Percentiles rank a stretch among this genome's conserved stretches.
phyloP scores from a whole-genome alignment of 2,888 invertebrate genomes.

The Anthophora plumipes region DNA sequence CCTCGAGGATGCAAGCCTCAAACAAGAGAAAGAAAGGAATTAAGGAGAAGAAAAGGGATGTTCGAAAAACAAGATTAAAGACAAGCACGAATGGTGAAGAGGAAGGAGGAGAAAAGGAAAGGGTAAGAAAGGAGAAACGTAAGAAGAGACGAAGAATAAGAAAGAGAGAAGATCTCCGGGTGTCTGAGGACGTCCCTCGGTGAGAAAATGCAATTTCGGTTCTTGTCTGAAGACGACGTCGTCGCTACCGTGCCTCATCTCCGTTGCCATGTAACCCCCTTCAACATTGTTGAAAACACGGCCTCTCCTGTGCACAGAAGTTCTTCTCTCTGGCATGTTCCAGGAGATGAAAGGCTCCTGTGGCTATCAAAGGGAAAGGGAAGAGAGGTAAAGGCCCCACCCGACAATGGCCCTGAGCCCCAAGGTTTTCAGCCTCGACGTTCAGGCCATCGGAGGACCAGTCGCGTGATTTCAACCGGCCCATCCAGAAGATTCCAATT shows the following conservation, averaged over 20 bases:
- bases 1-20: slow-evolving; percentile 16
- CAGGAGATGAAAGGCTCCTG: slow-evolving; percentile 68
- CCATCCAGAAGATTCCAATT: slow-evolving; percentile 23
- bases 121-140: slow-evolving; percentile 27
- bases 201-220: slow-evolving; percentile 64
- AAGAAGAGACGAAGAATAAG: slow-evolving; percentile 25
- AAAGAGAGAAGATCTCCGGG: slow-evolving; percentile 30
- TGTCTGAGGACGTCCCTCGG: slow-evolving; percentile 51
- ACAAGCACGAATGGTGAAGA: not conserved
- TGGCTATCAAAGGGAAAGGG: slow-evolving; percentile 69
- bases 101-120: not conserved
- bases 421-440: slow-evolving; percentile 63
- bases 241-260: slow-evolving; percentile 54
- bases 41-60: slow-evolving; percentile 5
- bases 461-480: slow-evolving; percentile 42
- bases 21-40: slow-evolving; percentile 20
- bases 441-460: slow-evolving; percentile 46
- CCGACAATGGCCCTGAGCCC: slow-evolving; percentile 68
- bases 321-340: slow-evolving; percentile 52
- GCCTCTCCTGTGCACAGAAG: slow-evolving; percentile 59
- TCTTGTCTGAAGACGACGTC: slow-evolving; percentile 55
- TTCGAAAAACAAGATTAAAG: slow-evolving; percentile 12
- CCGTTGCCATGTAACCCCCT: slow-evolving; percentile 49
- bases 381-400: slow-evolving; percentile 61
- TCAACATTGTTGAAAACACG: slow-evolving; percentile 60